Evolutionary conservation across 2,113 vertebrate genomes (phyloP).

Genomic region (Grantiella picta): DNA sequence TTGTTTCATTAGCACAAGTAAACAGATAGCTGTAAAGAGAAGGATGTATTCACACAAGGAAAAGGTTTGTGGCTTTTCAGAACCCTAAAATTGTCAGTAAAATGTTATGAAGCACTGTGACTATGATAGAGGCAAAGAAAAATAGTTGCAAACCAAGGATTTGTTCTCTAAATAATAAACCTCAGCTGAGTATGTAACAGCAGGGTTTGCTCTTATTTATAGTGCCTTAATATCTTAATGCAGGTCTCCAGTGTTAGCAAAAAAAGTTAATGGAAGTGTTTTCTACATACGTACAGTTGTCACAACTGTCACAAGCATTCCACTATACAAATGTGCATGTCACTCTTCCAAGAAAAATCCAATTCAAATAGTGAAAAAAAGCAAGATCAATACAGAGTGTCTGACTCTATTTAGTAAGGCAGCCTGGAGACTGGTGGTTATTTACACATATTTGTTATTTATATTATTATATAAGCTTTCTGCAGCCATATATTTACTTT

Average conservation of each 20-base stretch:
- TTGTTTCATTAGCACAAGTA: background rate
- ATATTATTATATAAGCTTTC: background rate
- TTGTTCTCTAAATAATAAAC: background rate
- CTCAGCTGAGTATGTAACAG: background rate
- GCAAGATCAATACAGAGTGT: background rate
- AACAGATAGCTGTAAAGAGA: background rate
- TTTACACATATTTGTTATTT: background rate
- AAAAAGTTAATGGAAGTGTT: conserved; percentile 6
- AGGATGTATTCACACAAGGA: background rate
- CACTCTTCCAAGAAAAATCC: conserved; percentile 26
- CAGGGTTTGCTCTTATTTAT: background rate
- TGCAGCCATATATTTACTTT: background rate
- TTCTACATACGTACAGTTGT: background rate
- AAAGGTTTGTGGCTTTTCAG: background rate
- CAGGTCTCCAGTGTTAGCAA: background rate
- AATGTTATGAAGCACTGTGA: background rate
- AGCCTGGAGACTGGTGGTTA: background rate
- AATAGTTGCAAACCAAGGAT: background rate
- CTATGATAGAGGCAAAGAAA: background rate
- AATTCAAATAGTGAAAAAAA: conserved; percentile 20
- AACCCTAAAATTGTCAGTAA: background rate
- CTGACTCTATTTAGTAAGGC: background rate
- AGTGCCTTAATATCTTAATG: background rate
- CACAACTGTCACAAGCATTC: background rate
- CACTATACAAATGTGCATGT: background rate